phyloP scores from a whole-genome alignment of 2,797 vertebrate species.

The Anniella stebbinsi region DNA sequence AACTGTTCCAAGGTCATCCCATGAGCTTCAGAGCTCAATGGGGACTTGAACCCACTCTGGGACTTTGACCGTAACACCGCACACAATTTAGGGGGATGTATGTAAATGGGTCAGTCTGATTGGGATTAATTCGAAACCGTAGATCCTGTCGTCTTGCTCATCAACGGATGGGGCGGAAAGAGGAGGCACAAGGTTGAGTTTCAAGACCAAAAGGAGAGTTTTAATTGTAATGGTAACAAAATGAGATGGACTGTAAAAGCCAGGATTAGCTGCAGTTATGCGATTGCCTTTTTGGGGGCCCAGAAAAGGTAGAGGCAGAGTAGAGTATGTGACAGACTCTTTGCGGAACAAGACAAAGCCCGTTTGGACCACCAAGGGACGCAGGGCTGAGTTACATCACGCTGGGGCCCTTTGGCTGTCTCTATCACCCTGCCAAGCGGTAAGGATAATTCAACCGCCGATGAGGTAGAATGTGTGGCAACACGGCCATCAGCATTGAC shows the following conservation, averaged over 20 bases:
- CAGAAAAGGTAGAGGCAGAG: neutral
- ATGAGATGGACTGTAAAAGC: neutral
- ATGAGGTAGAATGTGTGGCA: no score
- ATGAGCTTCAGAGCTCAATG: no score
- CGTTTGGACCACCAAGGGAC: neutral
- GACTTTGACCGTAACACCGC: no score
- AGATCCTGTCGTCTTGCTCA: neutral
- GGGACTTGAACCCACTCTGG: no score
- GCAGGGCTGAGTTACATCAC: neutral
- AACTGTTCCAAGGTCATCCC: no score
- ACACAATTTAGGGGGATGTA: no score
- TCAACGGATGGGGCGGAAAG: neutral
- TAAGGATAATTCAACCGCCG: no score
- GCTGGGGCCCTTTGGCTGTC: neutral
- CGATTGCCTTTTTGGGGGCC: neutral
- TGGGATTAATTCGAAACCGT: neutral
- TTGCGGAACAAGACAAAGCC: neutral
- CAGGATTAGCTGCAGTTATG: neutral
- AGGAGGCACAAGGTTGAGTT: neutral
- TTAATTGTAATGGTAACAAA: constrained; percentile 6
- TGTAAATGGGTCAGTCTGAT: neutral
- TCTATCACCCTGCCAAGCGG: neutral
- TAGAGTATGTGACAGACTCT: neutral
- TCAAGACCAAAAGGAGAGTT: neutral
- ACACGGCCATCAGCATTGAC: no score